phyloP scores from a whole-genome alignment of 2,797 vertebrate species.

The Esox masquinongy region DNA sequence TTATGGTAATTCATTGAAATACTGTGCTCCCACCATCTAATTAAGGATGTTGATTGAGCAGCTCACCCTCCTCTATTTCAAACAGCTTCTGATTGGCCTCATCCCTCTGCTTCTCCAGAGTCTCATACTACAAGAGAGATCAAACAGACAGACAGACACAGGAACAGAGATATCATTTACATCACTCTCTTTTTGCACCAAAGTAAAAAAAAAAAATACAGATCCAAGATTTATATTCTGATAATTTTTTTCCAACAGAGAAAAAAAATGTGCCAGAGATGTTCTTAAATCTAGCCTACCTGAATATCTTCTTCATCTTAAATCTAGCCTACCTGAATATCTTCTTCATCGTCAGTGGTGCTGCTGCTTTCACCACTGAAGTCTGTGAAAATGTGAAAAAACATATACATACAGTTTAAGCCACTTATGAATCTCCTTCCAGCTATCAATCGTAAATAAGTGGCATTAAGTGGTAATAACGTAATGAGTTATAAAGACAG shows the following conservation, averaged over 20 bases:
- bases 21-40: not conserved
- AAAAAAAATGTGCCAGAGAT: not conserved
- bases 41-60: not conserved
- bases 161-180: not conserved
- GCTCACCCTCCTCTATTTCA: slow-evolving; percentile 75
- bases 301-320: slow-evolving; percentile 63
- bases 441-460: not conserved
- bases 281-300: slow-evolving; percentile 48
- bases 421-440: not conserved
- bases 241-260: not conserved
- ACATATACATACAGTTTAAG: not conserved
- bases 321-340: slow-evolving; percentile 64
- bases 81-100: slow-evolving; percentile 66
- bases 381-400: slow-evolving; percentile 41
- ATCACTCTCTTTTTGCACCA: not conserved
- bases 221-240: no score
- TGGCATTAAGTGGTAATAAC: not conserved
- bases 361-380: slow-evolving; percentile 54
- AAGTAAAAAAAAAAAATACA: no score
- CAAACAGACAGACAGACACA: slow-evolving; percentile 22
- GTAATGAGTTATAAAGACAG: not conserved
- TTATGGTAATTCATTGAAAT: not conserved
- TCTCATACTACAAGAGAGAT: slow-evolving; percentile 47
- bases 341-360: slow-evolving; percentile 67
- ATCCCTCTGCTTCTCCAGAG: slow-evolving; percentile 58